A percentile compares a stretch with the other conserved stretches of the same genome.
phyloP scores from a whole-genome alignment of 2,797 vertebrate species.

The Takifugu ocellatus region DNA sequence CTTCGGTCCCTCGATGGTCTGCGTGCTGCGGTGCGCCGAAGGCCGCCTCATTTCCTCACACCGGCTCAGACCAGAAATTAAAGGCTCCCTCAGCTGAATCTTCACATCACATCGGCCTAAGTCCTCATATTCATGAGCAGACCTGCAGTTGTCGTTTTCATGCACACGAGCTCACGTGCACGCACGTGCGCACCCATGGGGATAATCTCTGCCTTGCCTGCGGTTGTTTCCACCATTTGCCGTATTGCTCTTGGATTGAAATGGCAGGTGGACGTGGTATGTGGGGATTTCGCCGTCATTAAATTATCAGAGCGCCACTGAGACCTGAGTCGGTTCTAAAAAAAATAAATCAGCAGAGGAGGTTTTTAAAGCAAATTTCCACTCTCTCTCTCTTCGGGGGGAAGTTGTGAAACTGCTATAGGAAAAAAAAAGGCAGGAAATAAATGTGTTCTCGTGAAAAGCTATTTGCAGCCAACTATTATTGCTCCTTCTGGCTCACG shows the following conservation, averaged over 20 bases:
- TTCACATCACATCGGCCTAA: not conserved
- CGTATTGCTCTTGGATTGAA: conserved; percentile 39
- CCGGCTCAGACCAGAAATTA: conserved; percentile 24
- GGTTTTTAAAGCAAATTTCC: conserved; percentile 22
- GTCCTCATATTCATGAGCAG: too few relatives aligned
- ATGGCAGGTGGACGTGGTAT: conserved; percentile 21
- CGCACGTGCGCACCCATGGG: conserved; percentile 9
- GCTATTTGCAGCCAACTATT: conserved; percentile 5
- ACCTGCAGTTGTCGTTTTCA: not conserved
- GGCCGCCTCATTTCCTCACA: conserved; percentile 41
- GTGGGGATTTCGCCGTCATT: conserved; percentile 32
- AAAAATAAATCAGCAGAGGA: conserved; percentile 11
- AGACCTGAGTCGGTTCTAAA: conserved; percentile 6
- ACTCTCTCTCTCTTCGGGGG: conserved; percentile 12
- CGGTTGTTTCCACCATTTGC: conserved; percentile 21
- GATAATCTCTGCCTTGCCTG: conserved; percentile 13
- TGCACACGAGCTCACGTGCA: conserved; percentile 16
- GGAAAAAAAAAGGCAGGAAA: conserved; percentile 10
- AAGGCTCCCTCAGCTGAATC: conserved; percentile 15
- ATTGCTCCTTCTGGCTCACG: not conserved
- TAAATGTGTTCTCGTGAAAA: conserved; percentile 11
- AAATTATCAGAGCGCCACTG: conserved; percentile 23
- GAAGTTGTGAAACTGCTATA: conserved; percentile 1
- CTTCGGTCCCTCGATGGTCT: too few relatives aligned
- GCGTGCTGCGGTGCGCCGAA: not conserved